Conservation (phyloP, 2,797 vertebrate species). For the Pantherophis alleghaniensis region DNA sequence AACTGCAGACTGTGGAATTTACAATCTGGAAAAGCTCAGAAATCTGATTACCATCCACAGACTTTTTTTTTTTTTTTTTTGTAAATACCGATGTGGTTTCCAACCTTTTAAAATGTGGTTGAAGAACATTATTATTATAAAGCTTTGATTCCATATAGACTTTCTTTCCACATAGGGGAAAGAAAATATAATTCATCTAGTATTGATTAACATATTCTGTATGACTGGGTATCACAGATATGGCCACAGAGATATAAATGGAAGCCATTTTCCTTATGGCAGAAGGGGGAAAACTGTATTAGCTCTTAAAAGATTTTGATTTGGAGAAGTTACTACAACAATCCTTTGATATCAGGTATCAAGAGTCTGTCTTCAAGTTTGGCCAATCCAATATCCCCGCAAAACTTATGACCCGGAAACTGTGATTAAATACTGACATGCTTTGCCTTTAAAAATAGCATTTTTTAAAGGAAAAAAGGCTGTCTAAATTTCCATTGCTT, state of each 20-base stretch:
- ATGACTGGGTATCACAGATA: no score
- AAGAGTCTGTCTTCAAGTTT: background rate
- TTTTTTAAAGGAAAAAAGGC: background rate
- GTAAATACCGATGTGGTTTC: background rate
- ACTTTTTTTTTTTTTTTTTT: background rate
- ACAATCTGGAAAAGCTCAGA: background rate
- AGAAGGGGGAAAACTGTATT: background rate
- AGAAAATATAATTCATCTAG: background rate
- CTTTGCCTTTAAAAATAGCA: background rate
- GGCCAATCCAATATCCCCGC: background rate
- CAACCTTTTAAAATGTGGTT: background rate
- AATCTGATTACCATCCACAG: background rate
- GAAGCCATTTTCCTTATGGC: background rate
- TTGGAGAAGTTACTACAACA: background rate
- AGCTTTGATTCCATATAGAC: background rate
- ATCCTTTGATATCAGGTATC: background rate
- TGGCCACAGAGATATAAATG: background rate
- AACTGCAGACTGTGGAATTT: background rate
- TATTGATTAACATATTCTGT: background rate
- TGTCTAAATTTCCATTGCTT: background rate
- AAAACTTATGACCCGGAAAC: background rate
- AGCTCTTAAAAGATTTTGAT: background rate
- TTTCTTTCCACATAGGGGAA: background rate
- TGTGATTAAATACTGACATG: background rate
- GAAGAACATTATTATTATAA: conserved; percentile 5